Percentiles rank a stretch among this genome's conserved stretches.
Conservation (phyloP, 2,113 vertebrate genomes). For the Dicentrarchus labrax region DNA sequence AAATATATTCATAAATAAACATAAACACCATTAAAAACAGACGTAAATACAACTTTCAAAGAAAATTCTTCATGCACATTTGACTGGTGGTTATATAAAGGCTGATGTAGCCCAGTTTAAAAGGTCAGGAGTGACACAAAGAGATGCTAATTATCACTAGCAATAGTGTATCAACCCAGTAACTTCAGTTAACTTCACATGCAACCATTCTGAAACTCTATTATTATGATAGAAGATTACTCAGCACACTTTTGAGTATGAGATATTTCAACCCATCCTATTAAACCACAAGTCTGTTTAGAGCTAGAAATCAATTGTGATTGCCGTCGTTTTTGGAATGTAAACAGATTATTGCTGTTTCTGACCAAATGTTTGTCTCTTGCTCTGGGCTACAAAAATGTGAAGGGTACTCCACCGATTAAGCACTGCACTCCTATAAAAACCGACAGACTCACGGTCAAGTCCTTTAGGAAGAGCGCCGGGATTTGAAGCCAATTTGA, state of each 20-base stretch:
- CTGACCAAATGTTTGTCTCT: constrained; percentile 20
- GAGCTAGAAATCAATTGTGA: constrained; percentile 8
- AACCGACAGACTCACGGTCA: background rate
- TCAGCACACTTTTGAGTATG: background rate
- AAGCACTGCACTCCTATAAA: background rate
- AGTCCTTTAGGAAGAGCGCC: no score
- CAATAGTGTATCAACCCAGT: background rate
- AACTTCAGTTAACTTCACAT: constrained; percentile 1
- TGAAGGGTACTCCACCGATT: background rate
- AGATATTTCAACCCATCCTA: background rate
- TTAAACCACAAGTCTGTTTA: background rate
- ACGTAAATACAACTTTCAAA: constrained; percentile 33
- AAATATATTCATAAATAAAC: constrained; percentile 75
- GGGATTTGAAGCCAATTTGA: no score
- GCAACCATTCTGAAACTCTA: constrained; percentile 14
- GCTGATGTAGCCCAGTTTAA: background rate
- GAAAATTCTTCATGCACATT: constrained; percentile 70
- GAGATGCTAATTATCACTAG: constrained; percentile 18
- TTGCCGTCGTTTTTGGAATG: constrained; percentile 65
- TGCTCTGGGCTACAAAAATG: background rate
- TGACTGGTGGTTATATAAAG: constrained; percentile 17
- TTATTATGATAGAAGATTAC: background rate
- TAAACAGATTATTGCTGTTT: constrained; percentile 45
- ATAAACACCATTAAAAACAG: constrained; percentile 62
- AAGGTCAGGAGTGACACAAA: constrained; percentile 3